A percentile compares a stretch with the other conserved stretches of the same genome.
These are phyloP conservation scores for Sipha maydis DNA, from an alignment of 2,888 invertebrate species.

Conservation along the genomic window DNA sequence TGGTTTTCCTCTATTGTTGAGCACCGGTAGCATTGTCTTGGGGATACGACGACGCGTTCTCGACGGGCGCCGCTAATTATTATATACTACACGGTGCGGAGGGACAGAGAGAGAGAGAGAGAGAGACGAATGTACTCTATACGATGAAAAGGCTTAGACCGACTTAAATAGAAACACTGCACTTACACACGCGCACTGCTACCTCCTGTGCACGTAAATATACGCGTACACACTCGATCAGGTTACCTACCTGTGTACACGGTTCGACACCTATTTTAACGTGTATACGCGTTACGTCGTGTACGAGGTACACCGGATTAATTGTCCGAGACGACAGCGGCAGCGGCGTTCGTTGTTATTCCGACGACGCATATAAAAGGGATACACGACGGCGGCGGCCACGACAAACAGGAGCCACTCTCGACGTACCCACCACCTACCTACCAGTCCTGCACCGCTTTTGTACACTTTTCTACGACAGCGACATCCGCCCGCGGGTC, in stretches of 20 bases:
- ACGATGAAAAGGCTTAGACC: slow-evolving; percentile 22
- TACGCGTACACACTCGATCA: background rate
- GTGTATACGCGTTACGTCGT: background rate
- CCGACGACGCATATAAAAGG: background rate
- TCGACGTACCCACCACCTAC: background rate
- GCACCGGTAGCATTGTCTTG: slow-evolving; percentile 58
- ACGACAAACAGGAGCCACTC: background rate
- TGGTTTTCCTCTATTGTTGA: slow-evolving; percentile 58
- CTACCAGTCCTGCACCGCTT: background rate
- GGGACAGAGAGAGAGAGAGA: background rate
- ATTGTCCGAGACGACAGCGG: background rate
- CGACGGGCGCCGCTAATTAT: slow-evolving; percentile 62
- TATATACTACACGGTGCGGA: slow-evolving; percentile 2
- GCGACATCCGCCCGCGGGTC: background rate
- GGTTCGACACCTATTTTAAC: background rate
- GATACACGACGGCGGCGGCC: background rate
- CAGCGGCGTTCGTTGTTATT: slow-evolving; percentile 5
- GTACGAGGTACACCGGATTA: background rate
- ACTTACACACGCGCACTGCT: background rate
- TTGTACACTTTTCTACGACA: background rate
- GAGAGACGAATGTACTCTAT: background rate
- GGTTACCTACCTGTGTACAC: background rate
- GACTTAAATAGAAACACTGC: slow-evolving; percentile 46
- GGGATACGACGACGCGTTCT: slow-evolving; percentile 44
- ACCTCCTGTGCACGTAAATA: background rate